Evolutionary conservation across 1,140 invertebrate genomes (phyloP).

Genomic region (Argopecten irradians): DNA sequence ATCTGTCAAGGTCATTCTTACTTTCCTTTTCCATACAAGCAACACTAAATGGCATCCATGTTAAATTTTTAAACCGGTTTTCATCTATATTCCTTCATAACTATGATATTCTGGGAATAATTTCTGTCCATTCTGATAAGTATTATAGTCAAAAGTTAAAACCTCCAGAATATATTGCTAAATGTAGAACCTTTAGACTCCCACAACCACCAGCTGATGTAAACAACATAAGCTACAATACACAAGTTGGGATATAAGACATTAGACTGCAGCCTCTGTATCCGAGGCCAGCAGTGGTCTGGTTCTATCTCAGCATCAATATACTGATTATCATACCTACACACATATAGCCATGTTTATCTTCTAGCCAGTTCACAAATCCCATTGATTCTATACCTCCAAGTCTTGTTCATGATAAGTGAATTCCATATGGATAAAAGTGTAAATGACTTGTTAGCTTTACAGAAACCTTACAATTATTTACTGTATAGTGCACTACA

Average conservation of each 20-base stretch:
- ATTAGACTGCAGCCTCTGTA: neutral
- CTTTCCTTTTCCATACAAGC: neutral
- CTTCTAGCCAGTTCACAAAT: neutral
- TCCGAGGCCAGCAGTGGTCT: neutral
- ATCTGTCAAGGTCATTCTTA: neutral
- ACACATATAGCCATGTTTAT: neutral
- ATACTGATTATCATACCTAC: neutral
- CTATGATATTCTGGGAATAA: neutral
- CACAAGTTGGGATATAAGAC: neutral
- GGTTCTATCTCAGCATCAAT: neutral
- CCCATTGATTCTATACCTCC: neutral
- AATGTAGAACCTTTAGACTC: no score
- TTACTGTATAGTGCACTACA: no score
- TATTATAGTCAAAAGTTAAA: neutral
- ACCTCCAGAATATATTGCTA: no score
- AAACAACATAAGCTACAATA: neutral
- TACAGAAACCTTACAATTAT: no score
- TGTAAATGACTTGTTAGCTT: neutral
- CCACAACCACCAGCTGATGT: neutral
- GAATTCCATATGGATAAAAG: neutral
- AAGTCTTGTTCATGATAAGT: neutral
- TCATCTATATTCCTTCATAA: neutral
- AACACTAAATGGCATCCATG: neutral
- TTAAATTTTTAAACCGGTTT: neutral
- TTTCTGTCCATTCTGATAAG: neutral